Percentiles rank a stretch among this genome's conserved stretches.
Evolutionary conservation across 2,888 invertebrate species (phyloP).

Genomic region (Meandrusa payeni): DNA sequence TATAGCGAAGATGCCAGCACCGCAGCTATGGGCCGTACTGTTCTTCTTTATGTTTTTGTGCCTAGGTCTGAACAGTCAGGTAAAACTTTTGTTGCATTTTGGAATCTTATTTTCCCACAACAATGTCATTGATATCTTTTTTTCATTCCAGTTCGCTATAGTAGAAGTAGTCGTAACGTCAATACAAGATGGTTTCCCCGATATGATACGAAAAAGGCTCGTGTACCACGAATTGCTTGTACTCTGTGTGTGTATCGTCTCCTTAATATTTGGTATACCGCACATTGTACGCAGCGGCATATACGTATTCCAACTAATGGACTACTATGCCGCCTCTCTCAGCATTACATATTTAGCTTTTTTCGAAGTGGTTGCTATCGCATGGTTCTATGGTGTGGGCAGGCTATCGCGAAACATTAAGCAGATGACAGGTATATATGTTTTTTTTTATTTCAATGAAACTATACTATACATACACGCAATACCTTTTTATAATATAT

Average conservation of each 20-base stretch:
- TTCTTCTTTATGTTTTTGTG: constrained; percentile 96
- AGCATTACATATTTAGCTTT: constrained; percentile 96
- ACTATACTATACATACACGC: no score
- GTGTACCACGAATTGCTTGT: constrained; percentile 94
- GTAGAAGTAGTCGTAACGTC: constrained; percentile 97
- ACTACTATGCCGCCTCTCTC: constrained; percentile 95
- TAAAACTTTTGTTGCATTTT: constrained; percentile 46
- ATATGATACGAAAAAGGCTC: constrained; percentile 90
- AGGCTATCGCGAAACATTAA: constrained; percentile 90
- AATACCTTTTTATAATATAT: no score
- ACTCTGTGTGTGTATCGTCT: constrained; percentile 89
- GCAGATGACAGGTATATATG: constrained; percentile 97
- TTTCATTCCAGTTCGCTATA: constrained; percentile 89
- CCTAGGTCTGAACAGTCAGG: constrained; percentile 93
- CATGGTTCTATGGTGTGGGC: constrained; percentile 94
- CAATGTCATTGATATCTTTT: not conserved
- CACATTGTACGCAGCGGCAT: constrained; percentile 95
- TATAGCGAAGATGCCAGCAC: constrained; percentile 94
- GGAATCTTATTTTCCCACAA: not conserved
- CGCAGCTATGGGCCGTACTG: constrained; percentile 93
- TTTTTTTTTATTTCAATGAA: no score
- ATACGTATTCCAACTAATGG: constrained; percentile 94
- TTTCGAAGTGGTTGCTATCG: constrained; percentile 94
- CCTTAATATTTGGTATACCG: constrained; percentile 92
- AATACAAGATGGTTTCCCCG: constrained; percentile 95